Conservation (phyloP, 2,888 invertebrate species). For the Acrobasis repandana region DNA sequence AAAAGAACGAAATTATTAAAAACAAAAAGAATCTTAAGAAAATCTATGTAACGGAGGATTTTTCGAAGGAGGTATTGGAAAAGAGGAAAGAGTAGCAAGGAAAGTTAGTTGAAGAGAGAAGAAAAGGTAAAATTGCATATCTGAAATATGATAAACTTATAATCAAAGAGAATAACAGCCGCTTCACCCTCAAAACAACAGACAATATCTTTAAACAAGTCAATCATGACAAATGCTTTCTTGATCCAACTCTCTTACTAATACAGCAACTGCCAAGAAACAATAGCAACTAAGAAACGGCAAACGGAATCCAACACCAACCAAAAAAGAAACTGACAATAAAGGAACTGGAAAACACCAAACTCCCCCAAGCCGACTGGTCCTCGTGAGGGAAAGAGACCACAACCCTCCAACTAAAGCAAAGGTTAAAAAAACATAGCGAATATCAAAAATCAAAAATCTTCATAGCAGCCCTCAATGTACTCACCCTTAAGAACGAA, state of each 20-base stretch:
- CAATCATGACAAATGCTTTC: constrained; percentile 23
- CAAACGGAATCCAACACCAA: constrained; percentile 30
- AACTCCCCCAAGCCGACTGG: constrained; percentile 30
- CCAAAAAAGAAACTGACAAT: constrained; percentile 26
- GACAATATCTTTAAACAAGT: constrained; percentile 21
- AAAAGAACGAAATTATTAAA: constrained; percentile 35
- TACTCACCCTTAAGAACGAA: background rate
- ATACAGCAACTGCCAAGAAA: constrained; percentile 24
- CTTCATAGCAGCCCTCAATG: too few relatives aligned
- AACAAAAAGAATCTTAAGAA: constrained; percentile 35
- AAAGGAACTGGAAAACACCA: constrained; percentile 27
- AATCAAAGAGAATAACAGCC: constrained; percentile 31
- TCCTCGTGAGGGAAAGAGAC: constrained; percentile 33
- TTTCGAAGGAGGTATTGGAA: constrained; percentile 35
- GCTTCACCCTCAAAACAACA: constrained; percentile 32
- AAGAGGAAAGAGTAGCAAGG: constrained; percentile 33
- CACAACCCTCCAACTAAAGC: constrained; percentile 31
- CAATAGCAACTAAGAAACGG: constrained; percentile 37
- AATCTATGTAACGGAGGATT: constrained; percentile 36
- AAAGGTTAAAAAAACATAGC: background rate
- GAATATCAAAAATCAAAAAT: too few relatives aligned
- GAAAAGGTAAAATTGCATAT: constrained; percentile 34
- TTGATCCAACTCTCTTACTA: constrained; percentile 20
- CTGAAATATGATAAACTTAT: constrained; percentile 37
- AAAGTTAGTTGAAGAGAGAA: constrained; percentile 31